Percentiles rank a stretch among this genome's conserved stretches.
These are phyloP conservation scores for Ptychochromis oligacanthus DNA, from an alignment of 2,113 vertebrate genomes.

Conservation along the genomic window DNA sequence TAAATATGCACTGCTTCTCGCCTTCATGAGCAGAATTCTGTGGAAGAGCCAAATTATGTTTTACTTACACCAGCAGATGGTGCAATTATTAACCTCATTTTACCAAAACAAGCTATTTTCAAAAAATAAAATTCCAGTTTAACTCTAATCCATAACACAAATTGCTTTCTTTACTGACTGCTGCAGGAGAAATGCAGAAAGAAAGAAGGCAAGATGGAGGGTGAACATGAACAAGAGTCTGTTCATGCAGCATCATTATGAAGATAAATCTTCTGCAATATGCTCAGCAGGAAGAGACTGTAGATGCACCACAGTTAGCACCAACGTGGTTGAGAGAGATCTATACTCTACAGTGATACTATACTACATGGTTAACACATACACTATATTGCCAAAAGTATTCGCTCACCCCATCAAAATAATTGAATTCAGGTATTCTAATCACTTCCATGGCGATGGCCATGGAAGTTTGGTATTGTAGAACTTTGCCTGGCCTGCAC, in stretches of 20 bases:
- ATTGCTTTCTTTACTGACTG: neutral
- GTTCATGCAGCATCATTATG: neutral
- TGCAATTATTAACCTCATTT: slow-evolving; percentile 32
- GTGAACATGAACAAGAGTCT: no score
- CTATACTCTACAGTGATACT: neutral
- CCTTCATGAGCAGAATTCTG: neutral
- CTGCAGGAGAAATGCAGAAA: neutral
- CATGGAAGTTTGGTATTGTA: no score
- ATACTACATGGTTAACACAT: neutral
- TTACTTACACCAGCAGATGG: slow-evolving; percentile 51
- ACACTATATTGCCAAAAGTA: no score
- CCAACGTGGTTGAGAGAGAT: neutral
- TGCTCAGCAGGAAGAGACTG: neutral
- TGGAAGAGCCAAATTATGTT: slow-evolving; percentile 7
- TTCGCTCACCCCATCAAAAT: no score
- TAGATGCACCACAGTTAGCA: neutral
- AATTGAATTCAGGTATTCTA: no score
- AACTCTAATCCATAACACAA: neutral
- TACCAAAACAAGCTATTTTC: neutral
- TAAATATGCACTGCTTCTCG: neutral
- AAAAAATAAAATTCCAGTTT: neutral
- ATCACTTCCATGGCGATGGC: no score
- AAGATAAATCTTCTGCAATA: neutral
- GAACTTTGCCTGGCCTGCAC: no score
- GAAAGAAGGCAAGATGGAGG: neutral